Percentiles rank a stretch among this genome's conserved stretches.
Conservation (phyloP, 1,140 invertebrate species). For the Vanessa atalanta region DNA sequence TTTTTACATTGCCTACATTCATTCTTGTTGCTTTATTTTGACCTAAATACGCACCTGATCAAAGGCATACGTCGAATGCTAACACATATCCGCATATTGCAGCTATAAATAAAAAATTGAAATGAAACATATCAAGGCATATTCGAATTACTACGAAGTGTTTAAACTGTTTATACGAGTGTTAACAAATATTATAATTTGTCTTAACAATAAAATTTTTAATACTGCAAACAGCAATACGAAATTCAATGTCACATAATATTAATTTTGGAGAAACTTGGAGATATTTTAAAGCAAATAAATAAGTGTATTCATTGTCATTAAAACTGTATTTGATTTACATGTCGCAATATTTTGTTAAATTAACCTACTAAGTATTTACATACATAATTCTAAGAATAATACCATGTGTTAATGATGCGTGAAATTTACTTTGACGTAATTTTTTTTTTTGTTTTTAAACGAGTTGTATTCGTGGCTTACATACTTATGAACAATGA, state of each 20-base stretch:
- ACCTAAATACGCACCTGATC: slow-evolving; percentile 7
- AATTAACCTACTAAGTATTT: not conserved
- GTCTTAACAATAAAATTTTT: too few species aligned
- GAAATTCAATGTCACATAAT: too few species aligned
- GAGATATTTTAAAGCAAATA: too few species aligned
- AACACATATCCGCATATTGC: slow-evolving; percentile 27
- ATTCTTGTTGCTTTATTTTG: not conserved
- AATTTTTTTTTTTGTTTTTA: slow-evolving; percentile 1
- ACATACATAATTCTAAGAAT: slow-evolving; percentile 1
- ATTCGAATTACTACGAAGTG: not conserved
- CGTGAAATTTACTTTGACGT: slow-evolving; percentile 9
- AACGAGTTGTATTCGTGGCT: not conserved
- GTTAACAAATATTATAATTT: too few species aligned
- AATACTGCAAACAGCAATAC: too few species aligned
- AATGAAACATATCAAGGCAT: not conserved
- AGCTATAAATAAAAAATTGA: slow-evolving; percentile 25
- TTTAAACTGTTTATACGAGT: too few species aligned
- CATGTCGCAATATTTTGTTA: not conserved
- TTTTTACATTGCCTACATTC: not conserved
- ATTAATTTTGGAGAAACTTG: too few species aligned
- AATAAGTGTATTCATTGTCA: too few species aligned
- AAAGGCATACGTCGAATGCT: slow-evolving; percentile 19
- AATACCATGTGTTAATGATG: not conserved
- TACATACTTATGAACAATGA: not conserved
- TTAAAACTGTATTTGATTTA: not conserved